Percentiles rank a stretch among this genome's conserved stretches.
Conservation (phyloP, 1,140 invertebrate species). For the Drosophila burlai region DNA sequence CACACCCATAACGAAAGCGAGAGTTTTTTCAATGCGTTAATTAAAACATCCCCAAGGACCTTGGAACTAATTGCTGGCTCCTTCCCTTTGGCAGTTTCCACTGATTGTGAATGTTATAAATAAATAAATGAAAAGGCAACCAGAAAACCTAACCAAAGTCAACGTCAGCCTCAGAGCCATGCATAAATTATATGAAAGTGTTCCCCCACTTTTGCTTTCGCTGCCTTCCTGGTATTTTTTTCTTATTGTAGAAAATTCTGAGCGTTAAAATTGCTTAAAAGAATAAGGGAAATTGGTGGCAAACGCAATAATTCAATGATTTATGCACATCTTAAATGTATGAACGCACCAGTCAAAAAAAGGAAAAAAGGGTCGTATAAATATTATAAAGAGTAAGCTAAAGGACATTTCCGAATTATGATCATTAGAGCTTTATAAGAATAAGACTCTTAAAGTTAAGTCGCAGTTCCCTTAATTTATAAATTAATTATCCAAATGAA, state of each 20-base stretch:
- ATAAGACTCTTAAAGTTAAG: too few species aligned
- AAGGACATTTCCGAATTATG: too few species aligned
- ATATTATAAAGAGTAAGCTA: neutral
- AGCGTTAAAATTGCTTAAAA: slow-evolving; percentile 15
- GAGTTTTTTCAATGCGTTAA: slow-evolving; percentile 1
- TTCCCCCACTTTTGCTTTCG: neutral
- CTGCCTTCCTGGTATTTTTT: neutral
- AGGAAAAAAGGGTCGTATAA: neutral
- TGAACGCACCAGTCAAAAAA: neutral
- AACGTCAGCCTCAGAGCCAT: slow-evolving; percentile 7
- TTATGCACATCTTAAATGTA: slow-evolving; percentile 9
- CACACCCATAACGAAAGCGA: neutral
- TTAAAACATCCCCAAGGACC: slow-evolving; percentile 19
- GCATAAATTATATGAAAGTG: slow-evolving; percentile 14
- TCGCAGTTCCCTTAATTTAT: neutral
- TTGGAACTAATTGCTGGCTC: slow-evolving; percentile 8
- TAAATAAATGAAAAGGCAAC: slow-evolving; percentile 11
- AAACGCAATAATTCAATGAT: slow-evolving; percentile 16
- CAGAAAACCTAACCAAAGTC: slow-evolving; percentile 17
- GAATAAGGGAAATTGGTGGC: slow-evolving; percentile 12
- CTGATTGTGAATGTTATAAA: slow-evolving; percentile 22
- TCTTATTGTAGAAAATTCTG: neutral
- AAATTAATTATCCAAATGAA: neutral
- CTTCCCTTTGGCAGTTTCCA: slow-evolving; percentile 5
- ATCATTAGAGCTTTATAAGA: neutral